These are phyloP conservation scores for Pelagia noctiluca DNA, from an alignment of 30 jellyfish, hydroid and myxozoan species.

Conservation along the genomic window DNA sequence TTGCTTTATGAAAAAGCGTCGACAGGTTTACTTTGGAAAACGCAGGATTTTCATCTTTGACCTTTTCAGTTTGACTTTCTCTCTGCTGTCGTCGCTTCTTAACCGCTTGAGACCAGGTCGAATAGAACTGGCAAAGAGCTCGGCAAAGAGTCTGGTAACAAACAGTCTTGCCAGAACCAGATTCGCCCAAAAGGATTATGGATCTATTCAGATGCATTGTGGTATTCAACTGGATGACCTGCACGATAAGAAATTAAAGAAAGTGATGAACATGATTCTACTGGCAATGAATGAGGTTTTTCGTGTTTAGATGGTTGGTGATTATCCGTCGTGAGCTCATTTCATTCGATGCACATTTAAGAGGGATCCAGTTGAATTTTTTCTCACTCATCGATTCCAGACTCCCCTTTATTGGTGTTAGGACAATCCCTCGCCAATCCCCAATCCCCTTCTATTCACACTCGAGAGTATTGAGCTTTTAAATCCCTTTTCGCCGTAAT, in stretches of 20 bases:
- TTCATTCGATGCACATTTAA: no score
- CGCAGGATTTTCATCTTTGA: background rate
- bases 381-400: no score
- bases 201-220: constrained; percentile 45
- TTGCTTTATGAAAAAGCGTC: constrained; percentile 65
- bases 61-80: background rate
- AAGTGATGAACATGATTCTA: background rate
- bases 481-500: no score
- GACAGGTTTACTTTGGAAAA: constrained; percentile 56
- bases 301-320: no score
- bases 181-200: constrained; percentile 72
- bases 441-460: no score
- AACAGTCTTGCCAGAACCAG: constrained; percentile 80
- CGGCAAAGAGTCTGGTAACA: constrained; percentile 86
- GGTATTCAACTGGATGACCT: constrained; percentile 76
- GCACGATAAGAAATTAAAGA: background rate
- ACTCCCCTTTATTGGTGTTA: no score
- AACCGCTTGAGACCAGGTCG: constrained; percentile 74
- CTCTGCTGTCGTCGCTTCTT: constrained; percentile 26
- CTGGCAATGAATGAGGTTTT: no score
- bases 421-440: no score
- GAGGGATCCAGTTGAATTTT: no score
- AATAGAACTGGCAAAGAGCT: constrained; percentile 82
- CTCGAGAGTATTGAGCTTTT: no score
- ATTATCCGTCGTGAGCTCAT: no score